Evolutionary conservation across 2,113 vertebrate species (phyloP), one percentile per base, ranked within the genome.

Genomic region (Indicator indicator): DNA sequence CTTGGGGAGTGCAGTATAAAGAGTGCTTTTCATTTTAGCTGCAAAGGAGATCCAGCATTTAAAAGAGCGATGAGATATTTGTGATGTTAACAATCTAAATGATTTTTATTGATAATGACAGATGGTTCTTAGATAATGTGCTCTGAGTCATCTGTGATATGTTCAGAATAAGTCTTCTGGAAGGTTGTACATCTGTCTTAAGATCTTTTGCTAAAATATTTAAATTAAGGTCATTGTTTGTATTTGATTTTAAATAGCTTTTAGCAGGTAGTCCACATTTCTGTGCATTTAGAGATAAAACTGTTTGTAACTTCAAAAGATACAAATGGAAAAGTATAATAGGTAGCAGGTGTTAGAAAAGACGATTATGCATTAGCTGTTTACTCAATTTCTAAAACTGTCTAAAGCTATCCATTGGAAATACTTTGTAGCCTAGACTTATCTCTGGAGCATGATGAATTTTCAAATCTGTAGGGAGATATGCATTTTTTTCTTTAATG

Each of bases 301-400:
- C 89, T 77, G 62, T 71, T 91, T 88, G 72, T 89, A 96, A 89
- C 90, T 88, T 92, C 69, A 86, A 91, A 93, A 93, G 28, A 81
- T 88, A 40, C 79, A 94, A 90, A 93, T 94, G 80, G 89, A 93
- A 83, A 94, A 88, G 80, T 93, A 46, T 95, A 94, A 92, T 82
- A 93, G 96, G 93, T 83, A 96, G 94, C 96, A 95, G 97, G 96
- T 94, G 95, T 92, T 95, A 65, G 82, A 71, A 84, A 88, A 91
- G 94, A 86, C 93, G 88, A 91, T 90, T 92, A 84, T 59, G 62
- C 74, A 83, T 86, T 94, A 95, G 93, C 86, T 96, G 83, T 52
- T 94, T 90, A 81, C 93, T 92, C 93, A 79, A 93, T 95, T 94
- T 97, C 77, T 79, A 69, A 83, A 97, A 68, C 92, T 97, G 96